A percentile compares a stretch with the other conserved stretches of the same genome.
Conservation (phyloP, 2,797 vertebrate species). For the Gadopsis bispinosus region DNA sequence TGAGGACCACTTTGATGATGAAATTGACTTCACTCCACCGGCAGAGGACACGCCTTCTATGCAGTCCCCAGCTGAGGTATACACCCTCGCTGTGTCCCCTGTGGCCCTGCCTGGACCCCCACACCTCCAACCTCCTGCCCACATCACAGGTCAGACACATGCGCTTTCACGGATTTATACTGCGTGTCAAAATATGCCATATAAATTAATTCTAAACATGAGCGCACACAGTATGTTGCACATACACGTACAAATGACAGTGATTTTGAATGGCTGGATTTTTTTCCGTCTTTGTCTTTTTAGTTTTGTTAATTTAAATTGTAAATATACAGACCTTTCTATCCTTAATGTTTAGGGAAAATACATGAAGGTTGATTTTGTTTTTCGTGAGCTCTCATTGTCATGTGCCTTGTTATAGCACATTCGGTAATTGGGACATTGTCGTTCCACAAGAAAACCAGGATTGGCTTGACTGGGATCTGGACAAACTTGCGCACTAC, state of each 20-base stretch:
- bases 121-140: constrained; percentile 88
- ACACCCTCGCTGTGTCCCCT: constrained; percentile 94
- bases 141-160: constrained; percentile 74
- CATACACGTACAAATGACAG: background rate
- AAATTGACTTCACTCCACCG: constrained; percentile 97
- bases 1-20: constrained; percentile 98
- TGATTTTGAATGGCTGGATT: background rate
- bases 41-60: constrained; percentile 97
- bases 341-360: background rate
- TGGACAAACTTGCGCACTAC: background rate
- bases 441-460: background rate
- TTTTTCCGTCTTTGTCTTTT: background rate
- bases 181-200: background rate
- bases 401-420: background rate
- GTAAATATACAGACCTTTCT: background rate
- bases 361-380: background rate
- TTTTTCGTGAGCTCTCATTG: background rate
- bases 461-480: background rate
- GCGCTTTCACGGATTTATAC: background rate
- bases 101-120: constrained; percentile 91
- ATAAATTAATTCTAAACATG: background rate
- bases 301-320: background rate
- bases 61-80: constrained; percentile 96
- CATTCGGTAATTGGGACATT: background rate
- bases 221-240: no score